Evolutionary conservation across 2,888 invertebrate species (phyloP), one percentile per base, ranked within the genome.

Genomic region (Mesorhabditis spiculigera): DNA sequence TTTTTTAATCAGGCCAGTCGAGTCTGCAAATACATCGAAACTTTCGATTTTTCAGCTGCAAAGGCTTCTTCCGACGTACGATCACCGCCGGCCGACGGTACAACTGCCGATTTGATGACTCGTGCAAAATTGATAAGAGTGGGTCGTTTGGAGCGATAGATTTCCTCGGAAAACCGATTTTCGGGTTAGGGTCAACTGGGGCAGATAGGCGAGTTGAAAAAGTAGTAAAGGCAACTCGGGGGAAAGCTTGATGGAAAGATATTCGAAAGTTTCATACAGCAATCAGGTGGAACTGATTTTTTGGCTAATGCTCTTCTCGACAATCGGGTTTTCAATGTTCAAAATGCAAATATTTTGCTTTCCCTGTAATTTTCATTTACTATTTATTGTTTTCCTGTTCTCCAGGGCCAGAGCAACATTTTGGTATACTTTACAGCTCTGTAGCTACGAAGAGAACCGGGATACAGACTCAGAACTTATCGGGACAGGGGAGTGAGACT

Each of bases 61-160:
- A 79, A 68, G 84, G 84, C 8, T 84, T 84, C 69, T 84, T 84
- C 71, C 81, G 84, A 6, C 78, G 84, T 10, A 82, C 84, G 4
- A 84, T 84, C 63, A 76, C 83, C 63, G 81, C 81, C 44, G 73
- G 74, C 50, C 84, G 85, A 66, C 71, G 76, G 45, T 84, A 84
- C 71, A 73, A 75, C 41, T 84, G 84, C 64, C 76, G 84, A 42
- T 84, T 84, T 68, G 68, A 77, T 10, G 75, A 81, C 64, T 78
- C 77, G 43, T 84, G 84, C 66, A 72, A 77, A 66, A 84, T 84
- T 42, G 82, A 84, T 71, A 83, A 81, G 77, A 80, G 74, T 73
- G 2, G 8, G 63, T 44, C 28, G 28, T 28, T 28, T 28, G 28
- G 28, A 28, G 28, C 28, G 28, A 28, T 28, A 28, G 28, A 28